phyloP scores from a whole-genome alignment of 2,797 vertebrate species.

The Rhincodon typus region DNA sequence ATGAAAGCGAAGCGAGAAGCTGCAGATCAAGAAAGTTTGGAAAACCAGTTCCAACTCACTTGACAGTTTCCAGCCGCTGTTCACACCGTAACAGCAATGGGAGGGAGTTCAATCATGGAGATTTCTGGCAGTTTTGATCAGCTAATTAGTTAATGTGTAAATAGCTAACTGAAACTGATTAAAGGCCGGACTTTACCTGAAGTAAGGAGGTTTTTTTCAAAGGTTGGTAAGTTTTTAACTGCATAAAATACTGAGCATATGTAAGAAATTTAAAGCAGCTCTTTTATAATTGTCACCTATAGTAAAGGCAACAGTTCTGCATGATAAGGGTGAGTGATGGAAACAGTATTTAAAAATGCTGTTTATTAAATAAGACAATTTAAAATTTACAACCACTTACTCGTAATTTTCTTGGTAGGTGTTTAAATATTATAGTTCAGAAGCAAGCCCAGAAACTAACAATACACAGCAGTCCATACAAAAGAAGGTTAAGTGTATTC shows the following conservation, averaged over 20 bases:
- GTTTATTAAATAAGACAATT: background rate
- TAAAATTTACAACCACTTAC: background rate
- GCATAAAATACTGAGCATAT: background rate
- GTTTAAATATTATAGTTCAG: background rate
- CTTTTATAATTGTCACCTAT: background rate
- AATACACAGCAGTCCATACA: no score
- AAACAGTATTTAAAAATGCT: background rate
- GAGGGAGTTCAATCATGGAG: background rate
- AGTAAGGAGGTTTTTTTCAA: background rate
- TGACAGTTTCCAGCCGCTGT: background rate
- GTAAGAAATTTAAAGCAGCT: background rate
- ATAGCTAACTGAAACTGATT: background rate
- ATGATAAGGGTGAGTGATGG: background rate
- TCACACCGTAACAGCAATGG: background rate
- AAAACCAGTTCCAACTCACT: background rate
- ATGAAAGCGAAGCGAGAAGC: background rate
- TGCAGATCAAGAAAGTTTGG: background rate
- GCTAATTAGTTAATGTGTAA: background rate
- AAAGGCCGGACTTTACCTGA: background rate
- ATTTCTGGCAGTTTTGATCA: background rate
- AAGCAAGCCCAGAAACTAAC: background rate
- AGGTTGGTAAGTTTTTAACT: background rate
- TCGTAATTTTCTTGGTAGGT: background rate
- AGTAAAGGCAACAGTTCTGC: background rate
- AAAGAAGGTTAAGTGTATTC: no score